Percentiles rank a stretch among this genome's conserved stretches.
Conservation (phyloP, 2,888 invertebrate species). For the Ectemnius lituratus region DNA sequence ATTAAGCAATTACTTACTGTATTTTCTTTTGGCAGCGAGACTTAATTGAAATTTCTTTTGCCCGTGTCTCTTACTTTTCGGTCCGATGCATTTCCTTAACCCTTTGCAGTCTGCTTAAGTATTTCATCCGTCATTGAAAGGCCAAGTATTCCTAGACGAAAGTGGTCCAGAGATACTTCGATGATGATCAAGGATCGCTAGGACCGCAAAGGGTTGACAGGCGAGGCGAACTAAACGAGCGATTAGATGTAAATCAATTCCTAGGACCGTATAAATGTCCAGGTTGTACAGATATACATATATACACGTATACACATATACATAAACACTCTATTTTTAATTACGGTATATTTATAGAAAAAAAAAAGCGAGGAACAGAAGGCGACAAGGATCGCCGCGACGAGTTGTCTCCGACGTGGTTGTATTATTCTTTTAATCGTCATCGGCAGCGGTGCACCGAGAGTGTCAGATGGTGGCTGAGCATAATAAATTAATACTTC, state of each 20-base stretch:
- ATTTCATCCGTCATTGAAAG: too few relatives aligned
- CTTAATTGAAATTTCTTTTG: too few relatives aligned
- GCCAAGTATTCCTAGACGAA: too few relatives aligned
- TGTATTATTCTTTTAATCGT: conserved; percentile 37
- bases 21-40: too few relatives aligned
- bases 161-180: background rate
- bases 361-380: conserved; percentile 9
- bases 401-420: conserved; percentile 23
- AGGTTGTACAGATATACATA: conserved; percentile 37
- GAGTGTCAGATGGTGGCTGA: conserved; percentile 41
- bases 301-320: conserved; percentile 23
- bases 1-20: too few relatives aligned
- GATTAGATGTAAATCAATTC: conserved; percentile 39
- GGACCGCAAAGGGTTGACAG: conserved; percentile 28
- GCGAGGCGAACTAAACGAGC: conserved; percentile 15
- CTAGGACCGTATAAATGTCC: conserved; percentile 25
- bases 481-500: conserved; percentile 57
- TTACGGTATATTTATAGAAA: conserved; percentile 47
- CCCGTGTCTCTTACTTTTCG: too few relatives aligned
- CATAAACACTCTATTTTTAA: conserved; percentile 47
- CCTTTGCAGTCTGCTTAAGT: too few relatives aligned
- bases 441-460: conserved; percentile 37
- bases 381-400: conserved; percentile 16
- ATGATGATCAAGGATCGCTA: background rate
- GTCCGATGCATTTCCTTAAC: too few relatives aligned